Conservation (phyloP, 2,113 vertebrate genomes). For the Nyctibius bracteatus region DNA sequence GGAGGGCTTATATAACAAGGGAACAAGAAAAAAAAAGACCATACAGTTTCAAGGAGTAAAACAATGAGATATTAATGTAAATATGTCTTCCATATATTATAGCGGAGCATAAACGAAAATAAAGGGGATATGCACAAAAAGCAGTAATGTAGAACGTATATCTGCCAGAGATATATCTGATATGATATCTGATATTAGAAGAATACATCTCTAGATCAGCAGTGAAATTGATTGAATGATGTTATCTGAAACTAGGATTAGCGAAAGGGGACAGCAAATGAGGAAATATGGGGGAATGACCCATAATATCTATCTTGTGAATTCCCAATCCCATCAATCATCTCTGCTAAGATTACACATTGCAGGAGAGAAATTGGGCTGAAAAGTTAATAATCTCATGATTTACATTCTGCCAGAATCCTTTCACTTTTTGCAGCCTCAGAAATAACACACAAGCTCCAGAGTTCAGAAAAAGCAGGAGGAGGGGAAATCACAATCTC, state of each 20-base stretch:
- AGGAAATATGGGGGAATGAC: slow-evolving; percentile 12
- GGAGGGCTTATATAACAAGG: not conserved
- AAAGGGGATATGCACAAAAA: not conserved
- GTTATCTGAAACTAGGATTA: slow-evolving; percentile 23
- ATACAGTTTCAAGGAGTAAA: not conserved
- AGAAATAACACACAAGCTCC: not conserved
- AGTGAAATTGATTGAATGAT: slow-evolving; percentile 32
- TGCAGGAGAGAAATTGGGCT: slow-evolving; percentile 23
- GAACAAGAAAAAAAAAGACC: rapidly evolving
- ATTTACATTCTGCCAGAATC: slow-evolving; percentile 49
- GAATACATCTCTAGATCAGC: not conserved
- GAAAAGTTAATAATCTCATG: slow-evolving; percentile 49
- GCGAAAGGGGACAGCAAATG: slow-evolving; percentile 31
- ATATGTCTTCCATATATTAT: not conserved
- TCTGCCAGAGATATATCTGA: not conserved
- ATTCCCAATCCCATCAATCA: not conserved
- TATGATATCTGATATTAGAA: not conserved
- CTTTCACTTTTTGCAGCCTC: not conserved
- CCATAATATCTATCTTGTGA: slow-evolving; percentile 1
- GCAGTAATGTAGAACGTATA: not conserved
- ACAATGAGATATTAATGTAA: not conserved
- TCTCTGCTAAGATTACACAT: not conserved
- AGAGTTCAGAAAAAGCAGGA: not conserved
- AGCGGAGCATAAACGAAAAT: not conserved
- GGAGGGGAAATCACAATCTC: not conserved